Evolutionary conservation across 2,113 vertebrate genomes (phyloP).

Genomic region (Otus sunia): DNA sequence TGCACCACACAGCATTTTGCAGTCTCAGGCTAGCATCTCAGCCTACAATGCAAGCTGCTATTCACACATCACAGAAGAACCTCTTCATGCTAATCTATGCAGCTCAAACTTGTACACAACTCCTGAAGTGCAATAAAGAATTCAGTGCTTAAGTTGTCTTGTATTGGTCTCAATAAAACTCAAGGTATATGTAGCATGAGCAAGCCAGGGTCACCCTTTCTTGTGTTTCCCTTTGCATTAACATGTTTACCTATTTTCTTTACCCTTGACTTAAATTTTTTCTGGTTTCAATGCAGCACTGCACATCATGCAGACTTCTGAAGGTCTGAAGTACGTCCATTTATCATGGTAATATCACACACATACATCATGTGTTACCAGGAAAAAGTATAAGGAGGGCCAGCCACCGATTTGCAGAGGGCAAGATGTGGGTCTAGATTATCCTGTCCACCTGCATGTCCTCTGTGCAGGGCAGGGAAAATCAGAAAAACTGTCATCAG

Average conservation of each 20-base stretch:
- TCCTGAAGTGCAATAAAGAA: neutral
- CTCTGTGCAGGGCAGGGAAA: neutral
- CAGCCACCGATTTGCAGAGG: neutral
- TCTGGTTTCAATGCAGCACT: neutral
- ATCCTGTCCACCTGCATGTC: neutral
- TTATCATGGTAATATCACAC: neutral
- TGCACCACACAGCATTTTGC: neutral
- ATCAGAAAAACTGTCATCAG: neutral
- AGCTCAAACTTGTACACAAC: neutral
- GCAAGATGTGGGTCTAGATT: neutral
- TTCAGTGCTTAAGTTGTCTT: neutral
- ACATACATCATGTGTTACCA: fast-evolving
- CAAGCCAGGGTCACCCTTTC: neutral
- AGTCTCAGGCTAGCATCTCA: neutral
- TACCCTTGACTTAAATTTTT: neutral
- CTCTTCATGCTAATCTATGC: neutral
- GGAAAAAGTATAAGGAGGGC: neutral
- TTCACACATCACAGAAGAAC: neutral
- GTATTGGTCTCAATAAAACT: neutral
- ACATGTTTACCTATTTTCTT: neutral
- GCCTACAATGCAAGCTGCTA: neutral
- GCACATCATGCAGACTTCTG: neutral
- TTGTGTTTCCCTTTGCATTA: neutral
- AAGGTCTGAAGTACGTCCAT: neutral
- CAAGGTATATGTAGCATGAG: neutral